These are phyloP conservation scores for Halcyon leucocephala DNA, from an alignment of 2,797 vertebrate species.

Conservation along the genomic window DNA sequence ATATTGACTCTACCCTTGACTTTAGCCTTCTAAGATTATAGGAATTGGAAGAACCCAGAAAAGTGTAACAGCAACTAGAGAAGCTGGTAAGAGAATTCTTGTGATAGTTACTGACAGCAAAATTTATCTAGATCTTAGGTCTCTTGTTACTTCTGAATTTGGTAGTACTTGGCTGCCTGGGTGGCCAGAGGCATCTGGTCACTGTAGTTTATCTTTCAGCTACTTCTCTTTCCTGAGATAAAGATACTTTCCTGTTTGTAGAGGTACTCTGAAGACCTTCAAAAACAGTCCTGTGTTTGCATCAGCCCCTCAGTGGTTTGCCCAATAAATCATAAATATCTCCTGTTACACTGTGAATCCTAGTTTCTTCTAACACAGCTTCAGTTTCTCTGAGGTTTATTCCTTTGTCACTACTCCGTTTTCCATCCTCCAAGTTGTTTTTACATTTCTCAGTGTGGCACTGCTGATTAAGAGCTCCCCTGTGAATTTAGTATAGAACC, in stretches of 20 bases:
- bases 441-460: neutral
- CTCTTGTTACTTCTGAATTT: neutral
- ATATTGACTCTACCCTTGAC: neutral
- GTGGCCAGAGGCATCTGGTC: neutral
- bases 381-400: neutral
- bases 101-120: neutral
- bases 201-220: neutral
- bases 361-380: neutral
- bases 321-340: neutral
- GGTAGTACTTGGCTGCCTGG: neutral
- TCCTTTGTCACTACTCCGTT: neutral
- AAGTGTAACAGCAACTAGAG: neutral
- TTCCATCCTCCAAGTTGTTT: neutral
- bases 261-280: neutral
- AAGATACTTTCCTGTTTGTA: neutral
- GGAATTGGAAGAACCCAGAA: neutral
- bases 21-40: neutral
- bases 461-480: neutral
- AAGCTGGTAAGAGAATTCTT: neutral
- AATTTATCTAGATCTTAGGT: neutral
- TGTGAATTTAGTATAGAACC: neutral
- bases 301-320: neutral
- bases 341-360: neutral
- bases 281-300: neutral
- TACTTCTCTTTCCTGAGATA: neutral